phyloP scores from a whole-genome alignment of 1,140 invertebrate genomes.

The Ips nitidus region DNA sequence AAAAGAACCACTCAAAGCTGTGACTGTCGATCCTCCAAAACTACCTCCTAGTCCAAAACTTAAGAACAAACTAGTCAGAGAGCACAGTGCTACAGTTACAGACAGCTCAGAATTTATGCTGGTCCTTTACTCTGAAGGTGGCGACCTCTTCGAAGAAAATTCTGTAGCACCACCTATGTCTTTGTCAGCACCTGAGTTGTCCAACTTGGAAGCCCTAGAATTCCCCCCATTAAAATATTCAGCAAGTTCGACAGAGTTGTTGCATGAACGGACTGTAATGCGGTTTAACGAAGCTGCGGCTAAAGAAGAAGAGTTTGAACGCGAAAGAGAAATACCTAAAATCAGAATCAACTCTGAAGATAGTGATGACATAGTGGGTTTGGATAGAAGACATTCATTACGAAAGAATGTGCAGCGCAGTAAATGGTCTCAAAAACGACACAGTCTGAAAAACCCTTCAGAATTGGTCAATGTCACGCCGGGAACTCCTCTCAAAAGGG shows the following conservation, averaged over 20 bases:
- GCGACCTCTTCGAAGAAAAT: constrained; percentile 53
- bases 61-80: constrained; percentile 33
- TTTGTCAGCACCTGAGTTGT: constrained; percentile 74
- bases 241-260: constrained; percentile 76
- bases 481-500: constrained; percentile 33
- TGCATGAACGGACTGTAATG: constrained; percentile 78
- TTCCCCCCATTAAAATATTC: constrained; percentile 66
- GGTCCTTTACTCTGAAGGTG: constrained; percentile 68
- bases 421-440: constrained; percentile 46
- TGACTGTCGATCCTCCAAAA: constrained; percentile 2
- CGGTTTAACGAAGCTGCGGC: constrained; percentile 74
- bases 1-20: neutral
- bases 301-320: constrained; percentile 64
- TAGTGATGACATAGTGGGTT: constrained; percentile 38
- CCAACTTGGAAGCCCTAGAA: constrained; percentile 53
- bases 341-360: constrained; percentile 48
- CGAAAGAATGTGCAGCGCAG: constrained; percentile 42
- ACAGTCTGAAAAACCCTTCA: constrained; percentile 47
- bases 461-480: constrained; percentile 43
- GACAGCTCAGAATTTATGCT: constrained; percentile 79
- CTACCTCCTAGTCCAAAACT: constrained; percentile 37
- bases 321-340: constrained; percentile 48
- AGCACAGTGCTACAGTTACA: constrained; percentile 38
- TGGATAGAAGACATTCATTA: constrained; percentile 45
- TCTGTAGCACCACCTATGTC: constrained; percentile 69